phyloP scores from a whole-genome alignment of 2,113 vertebrate species.

The Xiphorhynchus elegans region DNA sequence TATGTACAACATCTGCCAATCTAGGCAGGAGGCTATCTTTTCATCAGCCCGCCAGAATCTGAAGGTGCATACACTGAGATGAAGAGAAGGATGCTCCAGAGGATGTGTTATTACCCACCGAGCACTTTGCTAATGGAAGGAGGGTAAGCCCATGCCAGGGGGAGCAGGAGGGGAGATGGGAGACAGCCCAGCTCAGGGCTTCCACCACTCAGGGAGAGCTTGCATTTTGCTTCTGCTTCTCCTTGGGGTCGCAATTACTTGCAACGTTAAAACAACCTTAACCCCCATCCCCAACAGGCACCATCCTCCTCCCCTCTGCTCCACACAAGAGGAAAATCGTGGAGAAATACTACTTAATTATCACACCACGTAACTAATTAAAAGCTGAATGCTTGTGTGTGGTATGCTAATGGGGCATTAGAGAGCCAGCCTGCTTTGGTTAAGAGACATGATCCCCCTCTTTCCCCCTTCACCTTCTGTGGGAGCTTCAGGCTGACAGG shows the following conservation, averaged over 20 bases:
- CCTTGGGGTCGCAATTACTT: conserved; percentile 72
- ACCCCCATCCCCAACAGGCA: conserved; percentile 34
- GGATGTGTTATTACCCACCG: background rate
- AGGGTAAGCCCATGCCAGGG: background rate
- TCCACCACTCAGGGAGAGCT: conserved; percentile 6
- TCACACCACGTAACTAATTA: conserved; percentile 81
- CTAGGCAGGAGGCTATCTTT: background rate
- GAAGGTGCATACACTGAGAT: background rate
- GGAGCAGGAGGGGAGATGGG: background rate
- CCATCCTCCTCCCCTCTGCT: conserved; percentile 6
- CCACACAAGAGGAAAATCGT: conserved; percentile 67
- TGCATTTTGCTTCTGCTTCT: conserved; percentile 46
- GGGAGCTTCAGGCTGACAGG: conserved; percentile 66
- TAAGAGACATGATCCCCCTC: conserved; percentile 53
- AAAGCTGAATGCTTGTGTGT: conserved; percentile 69
- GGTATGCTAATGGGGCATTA: conserved; percentile 79
- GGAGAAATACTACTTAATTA: conserved; percentile 78
- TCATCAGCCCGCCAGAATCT: background rate
- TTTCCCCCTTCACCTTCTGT: conserved; percentile 65
- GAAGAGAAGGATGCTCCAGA: background rate
- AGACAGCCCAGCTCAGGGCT: background rate
- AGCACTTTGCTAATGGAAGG: background rate
- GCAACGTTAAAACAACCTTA: conserved; percentile 54
- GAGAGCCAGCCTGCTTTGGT: conserved; percentile 65
- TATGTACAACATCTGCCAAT: background rate